Conservation (phyloP, 1,140 invertebrate species). For the Drosophila sproati region DNA sequence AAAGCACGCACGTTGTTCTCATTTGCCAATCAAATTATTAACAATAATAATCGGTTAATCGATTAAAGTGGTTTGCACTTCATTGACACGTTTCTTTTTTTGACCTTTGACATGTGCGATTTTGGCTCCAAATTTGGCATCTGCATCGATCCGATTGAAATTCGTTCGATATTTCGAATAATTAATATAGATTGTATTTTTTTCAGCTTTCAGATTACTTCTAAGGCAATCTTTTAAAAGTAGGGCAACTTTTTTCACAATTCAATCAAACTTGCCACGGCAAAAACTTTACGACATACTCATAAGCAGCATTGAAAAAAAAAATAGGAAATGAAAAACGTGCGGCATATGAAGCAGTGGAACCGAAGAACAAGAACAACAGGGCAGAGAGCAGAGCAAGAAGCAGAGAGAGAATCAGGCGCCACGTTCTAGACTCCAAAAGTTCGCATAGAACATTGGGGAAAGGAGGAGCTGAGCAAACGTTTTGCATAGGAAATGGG, state of each 20-base stretch:
- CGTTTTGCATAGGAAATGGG: constrained; percentile 76
- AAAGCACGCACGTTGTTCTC: too few relatives aligned
- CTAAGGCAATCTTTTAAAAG: too few relatives aligned
- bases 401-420: constrained; percentile 24
- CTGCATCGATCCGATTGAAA: too few relatives aligned
- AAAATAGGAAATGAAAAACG: constrained; percentile 66
- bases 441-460: background rate
- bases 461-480: constrained; percentile 40
- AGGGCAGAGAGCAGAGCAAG: background rate
- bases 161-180: too few relatives aligned
- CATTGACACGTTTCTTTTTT: too few relatives aligned
- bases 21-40: too few relatives aligned
- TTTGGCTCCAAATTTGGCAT: too few relatives aligned
- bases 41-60: too few relatives aligned
- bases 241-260: constrained; percentile 39
- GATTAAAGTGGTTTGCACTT: too few relatives aligned
- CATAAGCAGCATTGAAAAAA: constrained; percentile 28
- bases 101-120: too few relatives aligned
- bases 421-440: constrained; percentile 43
- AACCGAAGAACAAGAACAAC: constrained; percentile 7
- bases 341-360: constrained; percentile 50
- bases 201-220: background rate
- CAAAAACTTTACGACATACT: constrained; percentile 68
- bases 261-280: constrained; percentile 72
- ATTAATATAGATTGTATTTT: background rate